Evolutionary conservation across 1,140 invertebrate species (phyloP), one percentile per base, ranked within the genome.

Genomic region (Aphaenogaster ashmeadi): DNA sequence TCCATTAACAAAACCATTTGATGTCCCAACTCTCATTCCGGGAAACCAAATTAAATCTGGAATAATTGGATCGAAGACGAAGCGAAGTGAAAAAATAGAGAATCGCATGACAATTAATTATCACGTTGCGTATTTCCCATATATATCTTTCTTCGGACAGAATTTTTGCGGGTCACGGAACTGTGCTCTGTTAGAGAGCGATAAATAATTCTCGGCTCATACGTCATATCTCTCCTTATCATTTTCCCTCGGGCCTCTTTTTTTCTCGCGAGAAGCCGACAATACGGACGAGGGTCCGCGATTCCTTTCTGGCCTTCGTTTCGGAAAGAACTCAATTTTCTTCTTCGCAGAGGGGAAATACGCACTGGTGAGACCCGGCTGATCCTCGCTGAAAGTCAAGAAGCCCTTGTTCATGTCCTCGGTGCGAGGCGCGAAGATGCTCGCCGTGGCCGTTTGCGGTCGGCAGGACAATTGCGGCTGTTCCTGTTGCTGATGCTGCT

Each of bases 361-460:
- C 98, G 97, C 96, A 98, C 98, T 98, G 95, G 98, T 98, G 93
- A 97, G 95, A 89, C 97, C 97, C 90, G 97, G 97, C 92, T 98
- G 97, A 95, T 98, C 97, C 93, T 98, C 98, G 90, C 97, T 97
- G 95, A 98, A 98, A 93, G 97, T 98, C 90, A 99, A 96, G 96
- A 98, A 99, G 92, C 98, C 98, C 95, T 98, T 98, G 95, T 98
- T 98, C 98, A 99, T 99, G 95, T 99, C 98, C 96, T 98, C 97
- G 85, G 98, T 98, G 93, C 97, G 97, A 90, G 98, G 98, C 85
- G 97, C 97, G 94, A 98, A 98, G 92, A 98, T 98, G 91, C 97
- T 97, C 88, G 97, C 96, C 60, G 97, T 97, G 83, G 97, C 96
- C 69, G 97, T 97, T 93, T 97, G 96, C 7, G 94, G 93, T 60